Evolutionary conservation across 1,140 invertebrate species (phyloP), one percentile per base, ranked within the genome.

Genomic region (Leptinotarsa undecemlineata): DNA sequence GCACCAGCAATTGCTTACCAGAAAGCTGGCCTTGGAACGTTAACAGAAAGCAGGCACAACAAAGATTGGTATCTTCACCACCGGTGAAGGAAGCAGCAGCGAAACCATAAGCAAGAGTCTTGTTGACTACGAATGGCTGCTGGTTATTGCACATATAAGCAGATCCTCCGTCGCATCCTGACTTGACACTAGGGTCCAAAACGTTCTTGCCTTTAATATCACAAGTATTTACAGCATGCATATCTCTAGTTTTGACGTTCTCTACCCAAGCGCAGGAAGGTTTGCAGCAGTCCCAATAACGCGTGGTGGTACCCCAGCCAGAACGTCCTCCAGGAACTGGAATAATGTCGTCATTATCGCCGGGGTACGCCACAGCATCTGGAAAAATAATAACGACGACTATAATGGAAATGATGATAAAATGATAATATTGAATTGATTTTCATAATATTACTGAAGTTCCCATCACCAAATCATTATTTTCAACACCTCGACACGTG

Each of bases 201-300:
- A 48, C 19, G 11, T 61, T 74, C 15, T 23, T 48, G 26, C 77
- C 77, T 62, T 76, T 74, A 48, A 8, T 63, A n/a, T 67, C 48
- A 23, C 77, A 78, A 15, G 77, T 73, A 11, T 17, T 33, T 0
- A 78, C 74, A 15, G 77, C 63, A 4, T 62, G 15, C 33, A 48
- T 21, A 21, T 21, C 60, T 66, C 19, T 19, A 14, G 62, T 23
- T 51, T 75, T 23, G 26, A 75, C 20, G 64, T 78, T 78, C 67
- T 76, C 77, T n/a, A 61, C 57, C 77, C 77, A 78, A 6, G 77
- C 71, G 61, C 77, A 78, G 6, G 74, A 76, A 8, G 73, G 77
- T 71, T 78, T 78, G 48, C 77, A 78, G 64, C 77, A 78, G 23
- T 78, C 77, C 77, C 77, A 78, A 26, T 76, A 78, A 5, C 77